Conservation (phyloP, 2,113 vertebrate genomes). For the Dolichallabes microphthalmus region DNA sequence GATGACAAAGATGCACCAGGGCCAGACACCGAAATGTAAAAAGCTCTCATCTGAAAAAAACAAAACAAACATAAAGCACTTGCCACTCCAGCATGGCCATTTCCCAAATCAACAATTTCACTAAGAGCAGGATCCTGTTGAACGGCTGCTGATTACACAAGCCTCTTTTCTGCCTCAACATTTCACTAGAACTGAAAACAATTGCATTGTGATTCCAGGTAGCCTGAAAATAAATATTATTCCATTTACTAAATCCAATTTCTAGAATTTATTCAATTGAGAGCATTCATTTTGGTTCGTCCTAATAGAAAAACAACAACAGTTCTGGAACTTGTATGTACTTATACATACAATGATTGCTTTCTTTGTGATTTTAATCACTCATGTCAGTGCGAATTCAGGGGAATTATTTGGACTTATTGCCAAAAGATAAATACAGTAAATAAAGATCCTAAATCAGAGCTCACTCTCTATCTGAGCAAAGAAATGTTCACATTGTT, state of each 20-base stretch:
- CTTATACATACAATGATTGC: background rate
- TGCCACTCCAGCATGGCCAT: background rate
- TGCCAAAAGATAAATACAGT: background rate
- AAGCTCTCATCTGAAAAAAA: constrained; percentile 17
- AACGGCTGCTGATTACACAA: background rate
- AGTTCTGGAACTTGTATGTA: background rate
- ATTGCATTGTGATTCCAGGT: background rate
- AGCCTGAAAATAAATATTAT: background rate
- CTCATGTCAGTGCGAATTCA: background rate
- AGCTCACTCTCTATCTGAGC: background rate
- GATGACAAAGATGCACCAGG: background rate
- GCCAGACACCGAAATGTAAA: constrained; percentile 16
- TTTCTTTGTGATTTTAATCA: background rate
- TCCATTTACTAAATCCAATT: background rate
- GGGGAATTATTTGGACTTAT: background rate
- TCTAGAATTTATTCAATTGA: too few species aligned
- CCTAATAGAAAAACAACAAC: background rate
- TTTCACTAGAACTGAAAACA: background rate
- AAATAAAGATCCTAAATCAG: background rate
- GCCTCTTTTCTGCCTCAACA: background rate
- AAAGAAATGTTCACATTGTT: background rate
- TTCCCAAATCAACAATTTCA: constrained; percentile 7
- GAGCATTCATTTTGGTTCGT: background rate
- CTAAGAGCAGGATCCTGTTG: constrained; percentile 11
- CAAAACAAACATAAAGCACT: background rate